Evolutionary conservation across 2,797 vertebrate species (phyloP).

Genomic region (Helostoma temminkii): DNA sequence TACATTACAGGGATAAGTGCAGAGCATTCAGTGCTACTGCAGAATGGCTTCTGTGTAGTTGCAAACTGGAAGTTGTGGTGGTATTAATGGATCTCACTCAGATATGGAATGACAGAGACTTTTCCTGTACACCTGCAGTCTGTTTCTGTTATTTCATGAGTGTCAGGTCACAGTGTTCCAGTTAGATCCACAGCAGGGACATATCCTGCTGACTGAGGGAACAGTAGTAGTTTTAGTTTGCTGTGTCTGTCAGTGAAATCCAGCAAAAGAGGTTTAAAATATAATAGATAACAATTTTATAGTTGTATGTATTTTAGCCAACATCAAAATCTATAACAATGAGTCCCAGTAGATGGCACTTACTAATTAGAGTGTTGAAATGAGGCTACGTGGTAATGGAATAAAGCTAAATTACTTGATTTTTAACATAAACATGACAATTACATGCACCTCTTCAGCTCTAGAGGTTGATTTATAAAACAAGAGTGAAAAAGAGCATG

Average conservation of each 20-base stretch:
- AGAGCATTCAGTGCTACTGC: background rate
- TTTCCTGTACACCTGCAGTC: slow-evolving; percentile 61
- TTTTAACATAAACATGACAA: background rate
- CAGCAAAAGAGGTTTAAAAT: slow-evolving; percentile 2
- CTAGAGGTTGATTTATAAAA: slow-evolving; percentile 1
- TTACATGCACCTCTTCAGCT: slow-evolving; percentile 5
- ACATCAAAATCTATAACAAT: background rate
- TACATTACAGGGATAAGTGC: background rate
- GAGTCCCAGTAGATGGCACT: background rate
- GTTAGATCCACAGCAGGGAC: slow-evolving; percentile 52
- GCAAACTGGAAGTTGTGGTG: slow-evolving; percentile 11
- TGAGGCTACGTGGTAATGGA: background rate
- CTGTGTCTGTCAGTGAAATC: slow-evolving; percentile 2
- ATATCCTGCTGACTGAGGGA: slow-evolving; percentile 66
- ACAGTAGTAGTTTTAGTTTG: slow-evolving; percentile 27
- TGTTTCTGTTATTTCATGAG: slow-evolving; percentile 58
- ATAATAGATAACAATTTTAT: background rate
- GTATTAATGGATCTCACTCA: slow-evolving; percentile 19
- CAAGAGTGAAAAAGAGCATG: background rate
- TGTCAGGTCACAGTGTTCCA: slow-evolving; percentile 63
- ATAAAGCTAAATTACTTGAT: background rate
- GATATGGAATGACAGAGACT: slow-evolving; percentile 14
- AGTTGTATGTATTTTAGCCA: background rate
- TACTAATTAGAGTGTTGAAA: background rate
- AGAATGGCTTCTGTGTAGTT: background rate